Evolutionary conservation across 2,797 vertebrate species (phyloP).

Genomic region (Champsocephalus gunnari): DNA sequence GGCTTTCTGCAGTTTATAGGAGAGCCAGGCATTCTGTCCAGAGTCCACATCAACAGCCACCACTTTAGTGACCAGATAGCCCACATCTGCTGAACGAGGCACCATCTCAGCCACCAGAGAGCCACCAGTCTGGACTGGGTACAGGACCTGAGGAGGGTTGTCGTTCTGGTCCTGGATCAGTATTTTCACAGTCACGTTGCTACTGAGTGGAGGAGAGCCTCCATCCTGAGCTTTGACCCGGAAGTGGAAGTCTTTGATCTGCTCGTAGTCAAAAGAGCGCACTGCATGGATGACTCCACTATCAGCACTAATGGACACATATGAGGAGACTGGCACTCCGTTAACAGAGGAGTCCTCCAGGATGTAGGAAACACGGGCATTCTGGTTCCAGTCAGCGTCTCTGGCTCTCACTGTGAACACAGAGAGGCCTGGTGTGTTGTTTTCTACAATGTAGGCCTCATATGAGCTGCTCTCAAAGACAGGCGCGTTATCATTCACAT

Average conservation of each 20-base stretch:
- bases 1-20: slow-evolving; percentile 84
- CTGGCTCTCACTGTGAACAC: no score
- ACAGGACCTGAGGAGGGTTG: slow-evolving; percentile 57
- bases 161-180: slow-evolving; percentile 37
- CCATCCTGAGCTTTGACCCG: slow-evolving; percentile 69
- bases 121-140: slow-evolving; percentile 72
- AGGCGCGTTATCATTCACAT: no score
- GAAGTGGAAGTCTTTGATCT: slow-evolving; percentile 72
- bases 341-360: no score
- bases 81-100: slow-evolving; percentile 85
- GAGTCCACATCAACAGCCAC: slow-evolving; percentile 85
- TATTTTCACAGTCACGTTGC: slow-evolving; percentile 64
- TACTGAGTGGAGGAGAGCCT: slow-evolving; percentile 73
- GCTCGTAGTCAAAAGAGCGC: slow-evolving; percentile 85
- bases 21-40: slow-evolving; percentile 87
- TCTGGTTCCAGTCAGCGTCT: no score
- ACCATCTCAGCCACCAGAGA: slow-evolving; percentile 82
- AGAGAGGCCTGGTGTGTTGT: no score
- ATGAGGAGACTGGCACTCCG: no score
- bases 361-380: no score
- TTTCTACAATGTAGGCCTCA: no score
- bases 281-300: slow-evolving; percentile 79
- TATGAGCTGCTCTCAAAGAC: no score
- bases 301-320: no score
- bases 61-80: slow-evolving; percentile 89